Evolutionary conservation across 2,797 vertebrate species (phyloP).

Genomic region (Platyrinchus mystaceus): DNA sequence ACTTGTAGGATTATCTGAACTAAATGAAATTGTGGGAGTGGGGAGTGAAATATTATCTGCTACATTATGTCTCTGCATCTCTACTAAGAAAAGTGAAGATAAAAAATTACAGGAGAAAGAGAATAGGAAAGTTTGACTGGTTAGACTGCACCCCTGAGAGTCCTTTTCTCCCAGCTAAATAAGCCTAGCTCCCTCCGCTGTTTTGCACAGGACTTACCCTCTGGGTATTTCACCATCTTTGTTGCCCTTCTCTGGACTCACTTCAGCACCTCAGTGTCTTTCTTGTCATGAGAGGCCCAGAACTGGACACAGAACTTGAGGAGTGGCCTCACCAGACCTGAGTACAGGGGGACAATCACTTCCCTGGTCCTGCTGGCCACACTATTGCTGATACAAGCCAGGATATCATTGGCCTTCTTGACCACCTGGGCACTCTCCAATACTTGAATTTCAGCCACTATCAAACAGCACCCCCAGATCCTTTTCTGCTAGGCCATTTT

Average conservation of each 20-base stretch:
- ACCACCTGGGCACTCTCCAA: neutral
- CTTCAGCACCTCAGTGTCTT: neutral
- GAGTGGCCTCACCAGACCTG: neutral
- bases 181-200: neutral
- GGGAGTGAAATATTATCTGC: neutral
- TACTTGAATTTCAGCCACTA: accelerated
- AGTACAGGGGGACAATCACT: neutral
- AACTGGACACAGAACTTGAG: neutral
- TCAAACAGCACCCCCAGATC: neutral
- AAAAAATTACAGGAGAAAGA: neutral
- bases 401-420: neutral
- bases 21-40: neutral
- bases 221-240: neutral
- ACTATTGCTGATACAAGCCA: neutral
- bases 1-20: neutral
- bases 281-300: neutral
- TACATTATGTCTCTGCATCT: neutral
- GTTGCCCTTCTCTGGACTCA: neutral
- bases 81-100: neutral
- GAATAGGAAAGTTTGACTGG: neutral
- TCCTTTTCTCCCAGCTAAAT: neutral
- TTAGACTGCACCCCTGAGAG: neutral
- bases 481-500: neutral
- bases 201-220: neutral
- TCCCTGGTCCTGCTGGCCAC: no score